Percentiles rank a stretch among this genome's conserved stretches.
phyloP scores from a whole-genome alignment of 2,113 vertebrate species.

The Suncus etruscus region DNA sequence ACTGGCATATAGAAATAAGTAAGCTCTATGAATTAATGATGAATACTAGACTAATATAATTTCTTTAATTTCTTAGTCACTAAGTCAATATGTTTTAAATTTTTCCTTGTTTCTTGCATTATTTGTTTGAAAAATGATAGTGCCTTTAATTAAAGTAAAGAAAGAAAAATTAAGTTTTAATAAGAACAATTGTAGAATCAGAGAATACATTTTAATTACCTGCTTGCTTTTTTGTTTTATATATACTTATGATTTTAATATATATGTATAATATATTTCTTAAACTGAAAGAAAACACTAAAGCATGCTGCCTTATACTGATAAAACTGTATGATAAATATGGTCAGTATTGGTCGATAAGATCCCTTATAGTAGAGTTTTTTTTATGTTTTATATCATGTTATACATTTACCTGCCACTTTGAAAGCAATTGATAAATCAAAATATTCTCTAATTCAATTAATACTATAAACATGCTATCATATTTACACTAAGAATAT shows the following conservation, averaged over 20 bases:
- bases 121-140: slow-evolving; percentile 25
- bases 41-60: slow-evolving; percentile 63
- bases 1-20: slow-evolving; percentile 76
- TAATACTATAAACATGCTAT: no score
- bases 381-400: no score
- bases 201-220: no score
- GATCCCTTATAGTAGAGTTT: no score
- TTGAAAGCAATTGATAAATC: slow-evolving; percentile 1
- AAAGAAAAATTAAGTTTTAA: background rate
- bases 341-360: background rate
- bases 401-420: background rate
- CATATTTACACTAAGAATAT: no score
- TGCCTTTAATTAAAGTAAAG: slow-evolving; percentile 18
- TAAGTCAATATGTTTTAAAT: slow-evolving; percentile 23
- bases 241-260: no score
- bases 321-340: background rate
- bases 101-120: background rate
- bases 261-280: background rate
- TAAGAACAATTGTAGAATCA: background rate
- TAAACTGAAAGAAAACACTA: background rate
- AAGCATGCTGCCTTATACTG: background rate
- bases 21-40: slow-evolving; percentile 76
- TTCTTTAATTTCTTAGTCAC: slow-evolving; percentile 56
- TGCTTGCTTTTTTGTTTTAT: no score
- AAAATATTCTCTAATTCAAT: slow-evolving; percentile 1